Percentiles rank a stretch among this genome's conserved stretches.
phyloP scores from a whole-genome alignment of 2,797 vertebrate genomes.

The Darevskia nairensis region DNA sequence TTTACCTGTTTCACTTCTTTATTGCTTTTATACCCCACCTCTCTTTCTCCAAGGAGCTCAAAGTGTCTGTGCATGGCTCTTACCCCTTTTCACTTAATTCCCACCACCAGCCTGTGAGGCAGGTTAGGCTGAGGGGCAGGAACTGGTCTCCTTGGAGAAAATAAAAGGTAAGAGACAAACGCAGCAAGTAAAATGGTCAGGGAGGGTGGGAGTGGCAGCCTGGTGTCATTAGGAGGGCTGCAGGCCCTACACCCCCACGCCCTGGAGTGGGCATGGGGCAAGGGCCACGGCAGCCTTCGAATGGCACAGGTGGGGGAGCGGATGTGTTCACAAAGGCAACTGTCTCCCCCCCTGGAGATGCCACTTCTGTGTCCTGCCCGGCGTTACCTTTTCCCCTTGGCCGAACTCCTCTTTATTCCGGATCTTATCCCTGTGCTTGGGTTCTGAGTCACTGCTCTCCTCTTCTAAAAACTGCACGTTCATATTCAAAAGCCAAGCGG shows the following conservation, averaged over 20 bases:
- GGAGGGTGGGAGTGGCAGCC: too few species aligned
- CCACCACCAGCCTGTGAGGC: neutral
- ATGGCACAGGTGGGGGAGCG: neutral
- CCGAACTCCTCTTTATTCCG: conserved; percentile 97
- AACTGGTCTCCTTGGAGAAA: neutral
- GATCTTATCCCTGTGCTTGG: conserved; percentile 90
- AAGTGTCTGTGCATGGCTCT: neutral
- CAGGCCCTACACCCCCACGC: too few species aligned
- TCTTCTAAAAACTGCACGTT: conserved; percentile 99
- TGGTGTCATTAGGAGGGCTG: too few species aligned
- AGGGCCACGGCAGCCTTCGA: neutral
- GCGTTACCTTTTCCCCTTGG: conserved; percentile 98
- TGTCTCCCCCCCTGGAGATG: conserved; percentile 55
- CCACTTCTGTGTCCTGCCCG: conserved; percentile 63
- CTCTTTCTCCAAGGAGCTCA: too few species aligned
- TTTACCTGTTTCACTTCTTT: too few species aligned
- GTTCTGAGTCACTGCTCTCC: conserved; percentile 92
- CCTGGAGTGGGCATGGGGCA: too few species aligned
- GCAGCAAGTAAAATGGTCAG: too few species aligned
- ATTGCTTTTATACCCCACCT: too few species aligned
- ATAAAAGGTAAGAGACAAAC: too few species aligned
- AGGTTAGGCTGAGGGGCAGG: neutral
- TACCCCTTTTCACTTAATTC: neutral
- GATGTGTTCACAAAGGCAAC: neutral
- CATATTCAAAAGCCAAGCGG: conserved; percentile 99